A percentile compares a stretch with the other conserved stretches of the same genome.
These are phyloP conservation scores for Mamestra configurata DNA, from an alignment of 1,140 invertebrate genomes.

Conservation along the genomic window DNA sequence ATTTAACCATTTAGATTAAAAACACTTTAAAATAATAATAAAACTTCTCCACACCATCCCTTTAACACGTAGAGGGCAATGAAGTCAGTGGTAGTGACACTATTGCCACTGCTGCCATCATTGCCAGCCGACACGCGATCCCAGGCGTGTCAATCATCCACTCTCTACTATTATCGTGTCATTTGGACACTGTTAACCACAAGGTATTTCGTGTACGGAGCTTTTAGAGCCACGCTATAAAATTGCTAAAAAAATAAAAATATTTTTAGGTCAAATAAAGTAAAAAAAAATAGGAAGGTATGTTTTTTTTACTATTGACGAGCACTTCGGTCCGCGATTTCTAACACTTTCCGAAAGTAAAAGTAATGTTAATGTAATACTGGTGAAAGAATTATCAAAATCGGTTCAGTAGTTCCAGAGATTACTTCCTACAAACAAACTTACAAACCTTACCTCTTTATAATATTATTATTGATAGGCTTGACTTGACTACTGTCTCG, in stretches of 20 bases:
- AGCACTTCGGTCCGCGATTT: no score
- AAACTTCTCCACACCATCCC: background rate
- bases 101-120: background rate
- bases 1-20: background rate
- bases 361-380: no score
- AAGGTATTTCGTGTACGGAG: background rate
- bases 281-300: no score
- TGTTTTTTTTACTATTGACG: no score
- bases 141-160: slow-evolving; percentile 18
- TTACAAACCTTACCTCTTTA: no score
- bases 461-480: no score
- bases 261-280: no score
- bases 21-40: background rate
- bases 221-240: background rate
- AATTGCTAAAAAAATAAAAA: background rate
- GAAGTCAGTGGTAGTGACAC: background rate
- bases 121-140: background rate
- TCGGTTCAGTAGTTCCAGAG: no score
- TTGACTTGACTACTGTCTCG: no score
- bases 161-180: slow-evolving; percentile 13
- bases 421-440: no score
- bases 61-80: slow-evolving; percentile 1
- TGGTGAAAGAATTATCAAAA: no score
- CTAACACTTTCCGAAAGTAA: no score
- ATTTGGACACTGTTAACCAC: slow-evolving; percentile 28